Evolutionary conservation across 2,888 invertebrate genomes (phyloP), one percentile per base, ranked within the genome.

Genomic region (Calameuta filiformis): DNA sequence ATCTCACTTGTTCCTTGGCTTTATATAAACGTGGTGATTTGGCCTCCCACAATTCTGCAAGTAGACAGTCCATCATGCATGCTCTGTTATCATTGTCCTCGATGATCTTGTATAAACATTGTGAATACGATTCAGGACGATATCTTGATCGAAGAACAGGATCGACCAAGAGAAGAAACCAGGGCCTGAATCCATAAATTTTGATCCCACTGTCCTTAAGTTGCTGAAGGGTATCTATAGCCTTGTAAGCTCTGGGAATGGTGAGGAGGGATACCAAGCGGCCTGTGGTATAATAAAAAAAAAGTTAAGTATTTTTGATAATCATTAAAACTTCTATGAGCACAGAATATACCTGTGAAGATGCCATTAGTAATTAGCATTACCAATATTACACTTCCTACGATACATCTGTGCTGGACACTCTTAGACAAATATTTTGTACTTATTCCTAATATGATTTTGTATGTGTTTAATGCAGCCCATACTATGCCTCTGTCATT

Each of bases 141-240:
- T 56, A 56, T 56, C 56, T 56, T 23, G 56, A 56, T 9, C 2
- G 0, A 56, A 56, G 56, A 23, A 56, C 56, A 9, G 56, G 56
- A 56, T 56, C 56, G 56, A 23, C 1, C 6, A 56, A 23, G 23
- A 56, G 73, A 31, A 31, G 31, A 31, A 31, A 31, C 31, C 31
- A 31, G 23, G 23, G 0, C 12, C 9, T n/a, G 30, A 40, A n/a
- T 9, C 34, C 6, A 30, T 76, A 76, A 23, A 73, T 12, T 35
- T n/a, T 30, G 37, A 76, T 68, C n/a, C 37, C 33, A 34, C 68
- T 40, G n/a, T 76, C 76, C 4, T 35, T n/a, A 33, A 76, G 30
- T 37, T 76, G 35, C 3, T 73, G 73, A 56, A 73, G 11, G 12
- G 71, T 71, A 73, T 76, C 73, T 35, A 76, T 11, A 35, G 23